Conservation (phyloP, 2,797 vertebrate species). For the Notamacropus eugenii region DNA sequence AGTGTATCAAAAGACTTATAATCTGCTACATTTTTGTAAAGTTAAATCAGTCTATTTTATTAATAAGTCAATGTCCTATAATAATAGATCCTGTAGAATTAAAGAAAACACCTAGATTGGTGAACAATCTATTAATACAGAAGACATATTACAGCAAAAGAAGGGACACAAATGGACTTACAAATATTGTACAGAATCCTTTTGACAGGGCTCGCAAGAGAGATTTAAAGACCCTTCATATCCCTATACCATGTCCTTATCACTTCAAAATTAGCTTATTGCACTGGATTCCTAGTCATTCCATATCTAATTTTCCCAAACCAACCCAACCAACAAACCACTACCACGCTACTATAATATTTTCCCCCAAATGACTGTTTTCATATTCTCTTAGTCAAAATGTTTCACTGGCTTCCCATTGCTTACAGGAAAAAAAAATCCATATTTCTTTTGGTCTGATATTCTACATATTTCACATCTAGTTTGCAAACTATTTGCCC, state of each 20-base stretch:
- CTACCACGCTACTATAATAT: not conserved
- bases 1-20: conserved; percentile 39
- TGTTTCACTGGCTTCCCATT: not conserved
- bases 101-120: not conserved
- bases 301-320: not conserved
- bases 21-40: conserved; percentile 45
- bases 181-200: not conserved
- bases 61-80: not conserved
- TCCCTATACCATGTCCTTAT: not conserved
- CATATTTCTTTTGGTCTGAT: not conserved
- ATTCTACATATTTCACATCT: not conserved
- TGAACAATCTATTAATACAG: not conserved
- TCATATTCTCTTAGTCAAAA: not conserved
- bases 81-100: not conserved
- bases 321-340: not conserved
- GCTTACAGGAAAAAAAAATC: not conserved
- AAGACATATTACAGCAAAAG: not conserved
- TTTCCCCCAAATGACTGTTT: not conserved
- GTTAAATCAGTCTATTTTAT: conserved; percentile 57
- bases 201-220: not conserved
- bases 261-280: not conserved
- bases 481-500: not conserved
- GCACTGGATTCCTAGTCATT: not conserved
- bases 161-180: not conserved
- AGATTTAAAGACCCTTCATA: not conserved